Conservation (phyloP, 2,797 vertebrate species). For the Remorina albescens region DNA sequence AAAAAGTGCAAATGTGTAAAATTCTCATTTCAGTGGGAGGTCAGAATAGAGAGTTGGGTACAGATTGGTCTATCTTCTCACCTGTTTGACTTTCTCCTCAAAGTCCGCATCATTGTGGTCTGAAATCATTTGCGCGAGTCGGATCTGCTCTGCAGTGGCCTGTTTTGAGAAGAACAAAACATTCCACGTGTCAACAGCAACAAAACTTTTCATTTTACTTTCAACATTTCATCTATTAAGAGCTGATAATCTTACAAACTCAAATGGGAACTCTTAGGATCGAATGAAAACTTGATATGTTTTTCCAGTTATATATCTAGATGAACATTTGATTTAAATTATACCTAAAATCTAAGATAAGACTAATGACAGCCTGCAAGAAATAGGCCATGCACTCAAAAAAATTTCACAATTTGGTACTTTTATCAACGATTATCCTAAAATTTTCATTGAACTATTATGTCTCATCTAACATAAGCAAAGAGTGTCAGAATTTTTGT, state of each 20-base stretch:
- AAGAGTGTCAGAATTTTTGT: not conserved
- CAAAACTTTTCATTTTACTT: conserved; percentile 7
- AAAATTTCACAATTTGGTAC: not conserved
- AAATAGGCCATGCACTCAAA: not conserved
- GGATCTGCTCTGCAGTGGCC: conserved; percentile 99
- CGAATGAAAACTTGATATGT: not conserved
- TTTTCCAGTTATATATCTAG: not conserved
- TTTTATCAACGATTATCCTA: not conserved
- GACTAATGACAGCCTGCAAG: not conserved
- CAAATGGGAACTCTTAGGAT: not conserved
- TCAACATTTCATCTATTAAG: not conserved
- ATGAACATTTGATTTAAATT: not conserved
- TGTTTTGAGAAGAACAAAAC: conserved; percentile 60
- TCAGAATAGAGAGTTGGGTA: not conserved
- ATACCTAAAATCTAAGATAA: not conserved
- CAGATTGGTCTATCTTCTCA: conserved; percentile 59
- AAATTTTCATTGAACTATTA: not conserved
- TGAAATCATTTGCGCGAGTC: conserved; percentile 99
- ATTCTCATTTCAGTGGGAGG: not conserved
- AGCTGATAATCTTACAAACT: not conserved
- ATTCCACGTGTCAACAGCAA: conserved; percentile 8
- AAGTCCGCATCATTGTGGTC: conserved; percentile 99
- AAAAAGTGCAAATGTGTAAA: not conserved
- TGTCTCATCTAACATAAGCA: not conserved
- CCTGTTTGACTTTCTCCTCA: conserved; percentile 99